A percentile compares a stretch with the other conserved stretches of the same genome.
Evolutionary conservation across 2,797 vertebrate species (phyloP).

Genomic region (Amazona ochrocephala): DNA sequence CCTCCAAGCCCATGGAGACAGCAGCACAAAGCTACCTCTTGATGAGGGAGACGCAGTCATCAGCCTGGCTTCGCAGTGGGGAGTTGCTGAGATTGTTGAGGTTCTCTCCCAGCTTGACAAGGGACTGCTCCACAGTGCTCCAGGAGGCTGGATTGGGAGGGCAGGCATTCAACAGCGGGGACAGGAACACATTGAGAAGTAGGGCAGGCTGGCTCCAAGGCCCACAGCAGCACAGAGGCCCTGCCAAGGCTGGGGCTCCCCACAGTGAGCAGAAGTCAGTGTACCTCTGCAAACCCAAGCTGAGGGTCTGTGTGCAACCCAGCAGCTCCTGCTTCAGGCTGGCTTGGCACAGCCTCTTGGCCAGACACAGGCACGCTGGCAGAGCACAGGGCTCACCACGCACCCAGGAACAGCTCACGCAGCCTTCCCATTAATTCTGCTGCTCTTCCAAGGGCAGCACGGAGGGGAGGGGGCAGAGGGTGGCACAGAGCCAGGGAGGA

Average conservation of each 20-base stretch:
- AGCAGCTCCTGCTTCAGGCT: not conserved
- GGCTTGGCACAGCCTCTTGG: not conserved
- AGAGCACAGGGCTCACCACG: not conserved
- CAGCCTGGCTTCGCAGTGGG: constrained; percentile 84
- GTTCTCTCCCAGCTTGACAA: constrained; percentile 86
- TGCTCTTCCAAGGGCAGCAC: not conserved
- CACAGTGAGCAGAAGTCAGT: not conserved
- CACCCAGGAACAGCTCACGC: not conserved
- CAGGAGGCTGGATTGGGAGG: constrained; percentile 84
- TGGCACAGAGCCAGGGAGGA: constrained; percentile 46
- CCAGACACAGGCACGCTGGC: not conserved
- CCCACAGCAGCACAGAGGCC: not conserved
- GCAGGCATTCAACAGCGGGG: not conserved
- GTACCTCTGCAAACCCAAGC: not conserved
- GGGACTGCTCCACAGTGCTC: constrained; percentile 88
- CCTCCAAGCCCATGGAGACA: accelerated
- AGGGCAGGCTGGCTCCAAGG: not conserved
- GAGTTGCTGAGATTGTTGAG: constrained; percentile 81
- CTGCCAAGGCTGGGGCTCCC: not conserved
- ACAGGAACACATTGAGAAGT: not conserved
- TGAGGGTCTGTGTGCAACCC: not conserved
- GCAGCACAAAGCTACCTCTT: constrained; percentile 82
- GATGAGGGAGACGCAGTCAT: constrained; percentile 86
- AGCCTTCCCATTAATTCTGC: constrained; percentile 31
- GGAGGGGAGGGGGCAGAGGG: constrained; percentile 32